Conservation (phyloP, 2,113 vertebrate genomes). For the Poeciliopsis turrubarensis region DNA sequence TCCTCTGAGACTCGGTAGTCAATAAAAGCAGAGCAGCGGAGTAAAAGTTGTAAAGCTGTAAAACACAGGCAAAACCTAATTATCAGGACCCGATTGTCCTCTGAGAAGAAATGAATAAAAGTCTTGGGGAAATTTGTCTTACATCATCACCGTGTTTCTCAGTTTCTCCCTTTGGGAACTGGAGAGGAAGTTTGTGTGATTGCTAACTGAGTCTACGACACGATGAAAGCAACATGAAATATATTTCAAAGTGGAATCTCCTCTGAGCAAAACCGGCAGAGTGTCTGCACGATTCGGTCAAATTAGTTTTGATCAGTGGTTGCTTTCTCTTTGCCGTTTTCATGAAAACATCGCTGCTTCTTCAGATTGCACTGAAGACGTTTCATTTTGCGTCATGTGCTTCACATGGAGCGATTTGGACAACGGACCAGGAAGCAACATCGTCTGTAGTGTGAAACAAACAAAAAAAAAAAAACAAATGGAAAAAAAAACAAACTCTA, state of each 20-base stretch:
- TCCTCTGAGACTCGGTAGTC: no score
- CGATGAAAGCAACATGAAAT: no score
- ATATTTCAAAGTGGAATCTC: no score
- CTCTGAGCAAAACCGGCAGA: no score
- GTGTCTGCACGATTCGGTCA: not conserved
- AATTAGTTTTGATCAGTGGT: not conserved
- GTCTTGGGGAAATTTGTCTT: slow-evolving; percentile 12
- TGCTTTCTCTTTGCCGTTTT: not conserved
- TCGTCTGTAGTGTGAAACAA: not conserved
- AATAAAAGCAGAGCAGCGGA: no score
- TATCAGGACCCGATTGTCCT: slow-evolving; percentile 39
- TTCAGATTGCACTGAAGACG: not conserved
- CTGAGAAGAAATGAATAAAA: slow-evolving; percentile 21
- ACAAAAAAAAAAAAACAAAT: no score
- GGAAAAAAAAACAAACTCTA: no score
- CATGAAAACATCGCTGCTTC: not conserved
- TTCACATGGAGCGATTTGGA: not conserved
- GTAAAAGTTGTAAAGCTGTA: slow-evolving; percentile 7
- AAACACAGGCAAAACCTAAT: slow-evolving; percentile 13
- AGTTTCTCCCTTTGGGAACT: not conserved
- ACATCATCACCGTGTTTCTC: not conserved
- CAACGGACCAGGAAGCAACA: not conserved
- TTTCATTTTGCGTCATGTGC: not conserved
- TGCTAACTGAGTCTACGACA: no score
- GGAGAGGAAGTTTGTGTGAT: no score